Conservation (phyloP, 2,797 vertebrate species). For the Pseudopleuronectes americanus region DNA sequence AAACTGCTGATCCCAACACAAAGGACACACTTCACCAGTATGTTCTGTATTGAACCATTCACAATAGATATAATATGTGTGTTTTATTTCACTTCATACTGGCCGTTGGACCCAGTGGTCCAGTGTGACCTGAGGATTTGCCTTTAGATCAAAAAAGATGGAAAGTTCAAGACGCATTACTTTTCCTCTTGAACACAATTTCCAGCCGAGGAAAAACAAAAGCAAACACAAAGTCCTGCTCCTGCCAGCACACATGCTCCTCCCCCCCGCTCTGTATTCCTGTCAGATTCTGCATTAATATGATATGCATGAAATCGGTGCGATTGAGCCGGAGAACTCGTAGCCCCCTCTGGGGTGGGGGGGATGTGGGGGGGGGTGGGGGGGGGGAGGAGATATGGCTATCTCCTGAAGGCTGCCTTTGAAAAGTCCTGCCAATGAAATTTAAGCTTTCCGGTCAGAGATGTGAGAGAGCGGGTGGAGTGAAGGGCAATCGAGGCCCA, state of each 20-base stretch:
- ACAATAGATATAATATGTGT: too few species aligned
- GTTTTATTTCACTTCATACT: too few species aligned
- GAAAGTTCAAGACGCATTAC: background rate
- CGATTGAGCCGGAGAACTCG: slow-evolving; percentile 46
- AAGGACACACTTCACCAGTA: background rate
- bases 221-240: too few species aligned
- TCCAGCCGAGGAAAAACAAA: background rate
- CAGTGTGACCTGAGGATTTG: too few species aligned
- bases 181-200: background rate
- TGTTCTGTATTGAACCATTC: too few species aligned
- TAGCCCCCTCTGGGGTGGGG: too few species aligned
- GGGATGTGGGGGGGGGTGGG: slow-evolving; percentile 7
- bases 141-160: too few species aligned
- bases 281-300: slow-evolving; percentile 46
- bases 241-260: too few species aligned
- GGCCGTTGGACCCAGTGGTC: too few species aligned
- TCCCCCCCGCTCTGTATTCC: background rate
- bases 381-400: slow-evolving; percentile 61
- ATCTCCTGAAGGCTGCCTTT: slow-evolving; percentile 69
- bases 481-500: slow-evolving; percentile 36
- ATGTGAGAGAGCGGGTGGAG: slow-evolving; percentile 31
- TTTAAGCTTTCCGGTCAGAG: slow-evolving; percentile 58
- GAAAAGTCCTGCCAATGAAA: slow-evolving; percentile 62
- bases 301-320: slow-evolving; percentile 56
- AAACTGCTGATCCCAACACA: background rate